Evolutionary conservation across 1,140 invertebrate species (phyloP).

Genomic region (Antheraea mylitta): DNA sequence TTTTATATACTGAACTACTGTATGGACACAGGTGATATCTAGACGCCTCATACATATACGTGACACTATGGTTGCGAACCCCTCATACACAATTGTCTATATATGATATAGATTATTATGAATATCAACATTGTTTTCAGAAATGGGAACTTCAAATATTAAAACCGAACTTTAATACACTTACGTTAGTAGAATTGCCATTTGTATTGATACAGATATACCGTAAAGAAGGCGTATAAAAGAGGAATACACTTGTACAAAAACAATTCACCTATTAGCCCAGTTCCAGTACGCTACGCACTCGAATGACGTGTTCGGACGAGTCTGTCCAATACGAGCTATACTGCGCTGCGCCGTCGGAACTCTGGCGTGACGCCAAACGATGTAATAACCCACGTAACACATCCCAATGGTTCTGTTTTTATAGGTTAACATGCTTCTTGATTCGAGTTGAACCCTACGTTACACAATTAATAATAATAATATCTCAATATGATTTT

Average conservation of each 20-base stretch:
- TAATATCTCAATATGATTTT: too few species aligned
- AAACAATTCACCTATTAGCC: conserved; percentile 10
- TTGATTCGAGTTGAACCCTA: too few species aligned
- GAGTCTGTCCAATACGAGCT: not conserved
- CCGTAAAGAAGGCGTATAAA: not conserved
- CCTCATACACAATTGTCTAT: too few species aligned
- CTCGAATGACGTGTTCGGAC: not conserved
- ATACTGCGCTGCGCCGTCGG: not conserved
- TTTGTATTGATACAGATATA: not conserved
- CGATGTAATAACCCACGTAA: conserved; percentile 5
- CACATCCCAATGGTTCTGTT: not conserved
- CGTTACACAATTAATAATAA: too few species aligned
- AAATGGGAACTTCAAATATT: too few species aligned
- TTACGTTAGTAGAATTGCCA: not conserved
- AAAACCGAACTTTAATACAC: too few species aligned
- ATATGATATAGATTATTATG: too few species aligned
- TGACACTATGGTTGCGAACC: too few species aligned
- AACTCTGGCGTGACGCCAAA: conserved; percentile 4
- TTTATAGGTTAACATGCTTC: not conserved
- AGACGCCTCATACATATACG: too few species aligned
- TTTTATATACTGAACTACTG: too few species aligned
- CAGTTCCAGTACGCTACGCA: conserved; percentile 2
- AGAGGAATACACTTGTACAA: not conserved
- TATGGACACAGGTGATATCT: too few species aligned
- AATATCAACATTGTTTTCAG: too few species aligned